Evolutionary conservation across 2,797 vertebrate genomes (phyloP).

Genomic region (Sebastes cheni): DNA sequence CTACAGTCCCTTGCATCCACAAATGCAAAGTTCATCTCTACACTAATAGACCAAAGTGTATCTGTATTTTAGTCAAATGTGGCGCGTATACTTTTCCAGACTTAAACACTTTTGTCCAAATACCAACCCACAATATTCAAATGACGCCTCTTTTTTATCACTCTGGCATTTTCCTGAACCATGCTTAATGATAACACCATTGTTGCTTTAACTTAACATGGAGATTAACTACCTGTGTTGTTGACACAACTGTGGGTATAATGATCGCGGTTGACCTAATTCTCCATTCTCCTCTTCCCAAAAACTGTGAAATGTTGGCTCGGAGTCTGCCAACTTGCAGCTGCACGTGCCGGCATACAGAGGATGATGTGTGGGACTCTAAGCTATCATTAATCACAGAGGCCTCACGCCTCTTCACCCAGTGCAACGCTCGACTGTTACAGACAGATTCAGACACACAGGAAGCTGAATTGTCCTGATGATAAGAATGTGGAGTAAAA

Average conservation of each 20-base stretch:
- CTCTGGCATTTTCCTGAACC: slow-evolving; percentile 76
- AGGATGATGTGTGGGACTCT: slow-evolving; percentile 65
- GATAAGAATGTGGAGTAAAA: slow-evolving; percentile 6
- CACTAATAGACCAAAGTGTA: background rate
- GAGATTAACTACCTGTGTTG: slow-evolving; percentile 62
- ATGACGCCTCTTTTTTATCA: slow-evolving; percentile 70
- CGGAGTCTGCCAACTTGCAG: slow-evolving; percentile 44
- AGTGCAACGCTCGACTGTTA: slow-evolving; percentile 23
- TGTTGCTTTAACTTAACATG: slow-evolving; percentile 56
- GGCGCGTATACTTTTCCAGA: slow-evolving; percentile 36
- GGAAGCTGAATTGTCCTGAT: slow-evolving; percentile 37
- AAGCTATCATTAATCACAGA: slow-evolving; percentile 63
- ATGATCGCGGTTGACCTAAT: slow-evolving; percentile 47
- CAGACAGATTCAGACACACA: slow-evolving; percentile 35
- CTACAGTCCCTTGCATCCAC: background rate
- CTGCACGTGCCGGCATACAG: slow-evolving; percentile 55
- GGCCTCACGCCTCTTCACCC: slow-evolving; percentile 64
- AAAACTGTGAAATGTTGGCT: slow-evolving; percentile 46
- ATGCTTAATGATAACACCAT: slow-evolving; percentile 51
- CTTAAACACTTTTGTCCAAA: slow-evolving; percentile 61
- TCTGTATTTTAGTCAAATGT: slow-evolving; percentile 72
- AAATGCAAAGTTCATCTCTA: background rate
- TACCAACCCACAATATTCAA: slow-evolving; percentile 74
- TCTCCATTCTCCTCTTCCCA: slow-evolving; percentile 38
- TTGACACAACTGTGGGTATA: slow-evolving; percentile 48